Evolutionary conservation across 2,888 invertebrate genomes (phyloP).

Genomic region (Clusia tigrina): DNA sequence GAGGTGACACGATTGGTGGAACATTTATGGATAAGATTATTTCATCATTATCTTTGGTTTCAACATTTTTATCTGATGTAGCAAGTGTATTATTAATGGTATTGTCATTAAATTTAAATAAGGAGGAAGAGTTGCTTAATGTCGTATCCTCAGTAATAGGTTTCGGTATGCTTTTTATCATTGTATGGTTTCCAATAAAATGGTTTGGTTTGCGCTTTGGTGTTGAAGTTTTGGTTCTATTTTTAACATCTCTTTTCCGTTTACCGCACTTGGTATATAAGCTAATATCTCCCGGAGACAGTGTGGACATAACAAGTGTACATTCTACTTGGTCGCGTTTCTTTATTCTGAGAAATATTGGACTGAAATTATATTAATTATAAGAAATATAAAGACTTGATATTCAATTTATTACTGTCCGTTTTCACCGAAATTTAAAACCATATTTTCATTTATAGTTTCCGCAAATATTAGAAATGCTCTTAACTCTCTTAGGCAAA

Average conservation of each 20-base stretch:
- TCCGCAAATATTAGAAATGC: constrained; percentile 84
- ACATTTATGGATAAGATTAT: too few relatives aligned
- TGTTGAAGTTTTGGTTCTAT: not conserved
- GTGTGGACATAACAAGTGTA: constrained; percentile 79
- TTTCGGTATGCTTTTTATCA: constrained; percentile 25
- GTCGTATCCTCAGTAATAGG: constrained; percentile 40
- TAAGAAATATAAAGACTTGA: not conserved
- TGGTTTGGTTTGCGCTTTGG: constrained; percentile 44
- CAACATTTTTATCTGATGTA: too few relatives aligned
- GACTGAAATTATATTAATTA: constrained; percentile 65
- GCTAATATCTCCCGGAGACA: constrained; percentile 59
- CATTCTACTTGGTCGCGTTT: constrained; percentile 79
- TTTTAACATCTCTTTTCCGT: constrained; percentile 37
- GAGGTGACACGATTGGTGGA: constrained; percentile 18
- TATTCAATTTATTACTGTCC: constrained; percentile 69
- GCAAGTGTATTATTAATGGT: constrained; percentile 1
- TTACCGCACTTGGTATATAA: constrained; percentile 49
- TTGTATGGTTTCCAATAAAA: constrained; percentile 9
- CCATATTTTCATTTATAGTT: constrained; percentile 72
- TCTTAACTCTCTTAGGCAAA: constrained; percentile 84
- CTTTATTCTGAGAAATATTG: constrained; percentile 78
- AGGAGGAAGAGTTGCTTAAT: constrained; percentile 40
- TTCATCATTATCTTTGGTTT: too few relatives aligned
- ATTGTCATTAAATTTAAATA: constrained; percentile 20
- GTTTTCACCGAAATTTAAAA: constrained; percentile 77